Evolutionary conservation across 2,797 vertebrate species (phyloP).

Genomic region (Pelochelys cantorii): DNA sequence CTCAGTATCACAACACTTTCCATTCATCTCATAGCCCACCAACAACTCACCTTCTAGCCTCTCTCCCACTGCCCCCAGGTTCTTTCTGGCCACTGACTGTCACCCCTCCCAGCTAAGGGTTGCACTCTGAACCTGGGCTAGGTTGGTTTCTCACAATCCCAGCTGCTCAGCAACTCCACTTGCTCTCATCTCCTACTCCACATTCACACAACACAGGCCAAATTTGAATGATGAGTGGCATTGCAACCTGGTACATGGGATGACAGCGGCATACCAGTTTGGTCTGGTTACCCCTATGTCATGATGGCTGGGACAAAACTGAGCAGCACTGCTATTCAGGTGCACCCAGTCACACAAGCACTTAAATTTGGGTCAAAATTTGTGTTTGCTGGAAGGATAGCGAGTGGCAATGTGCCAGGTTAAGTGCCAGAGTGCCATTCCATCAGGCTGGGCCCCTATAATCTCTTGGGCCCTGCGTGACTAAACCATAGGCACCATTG

Average conservation of each 20-base stretch:
- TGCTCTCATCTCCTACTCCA: not conserved
- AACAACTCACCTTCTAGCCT: not conserved
- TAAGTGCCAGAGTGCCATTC: not conserved
- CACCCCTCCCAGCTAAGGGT: not conserved
- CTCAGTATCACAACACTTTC: not conserved
- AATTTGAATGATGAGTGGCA: not conserved
- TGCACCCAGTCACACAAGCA: not conserved
- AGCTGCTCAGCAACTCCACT: not conserved
- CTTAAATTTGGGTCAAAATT: not conserved
- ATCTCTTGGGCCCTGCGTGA: not conserved
- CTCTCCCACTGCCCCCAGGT: not conserved
- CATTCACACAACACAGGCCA: not conserved
- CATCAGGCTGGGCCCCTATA: not conserved
- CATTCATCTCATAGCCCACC: not conserved
- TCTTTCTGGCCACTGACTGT: not conserved
- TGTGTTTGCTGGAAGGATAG: not conserved
- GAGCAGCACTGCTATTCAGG: fast-evolving
- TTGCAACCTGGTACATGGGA: not conserved
- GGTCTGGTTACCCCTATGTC: not conserved
- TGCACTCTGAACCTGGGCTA: not conserved
- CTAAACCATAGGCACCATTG: not conserved
- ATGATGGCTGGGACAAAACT: not conserved
- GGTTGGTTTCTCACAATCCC: not conserved
- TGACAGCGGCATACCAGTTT: not conserved
- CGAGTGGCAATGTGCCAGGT: not conserved